Base-by-base conservation (phyloP, 2,888 invertebrate genomes). In the Pediacus dermestoides region DNA sequence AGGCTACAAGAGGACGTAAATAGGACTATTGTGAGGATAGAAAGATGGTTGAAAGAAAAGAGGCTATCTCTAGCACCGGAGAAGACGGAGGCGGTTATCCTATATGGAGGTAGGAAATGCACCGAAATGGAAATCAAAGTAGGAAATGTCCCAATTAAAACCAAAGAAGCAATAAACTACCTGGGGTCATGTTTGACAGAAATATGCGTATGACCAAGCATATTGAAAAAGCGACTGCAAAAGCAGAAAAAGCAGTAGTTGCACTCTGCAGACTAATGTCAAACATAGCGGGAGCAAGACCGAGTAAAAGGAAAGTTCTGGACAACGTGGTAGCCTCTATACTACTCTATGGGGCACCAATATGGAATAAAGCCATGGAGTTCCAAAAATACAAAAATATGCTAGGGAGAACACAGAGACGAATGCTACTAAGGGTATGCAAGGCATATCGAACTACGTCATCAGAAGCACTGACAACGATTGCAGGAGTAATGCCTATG, bases 11-110 rank as follows among this genome's bases (percentile, higher is more conserved):
- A 18, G 6, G n/a, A 18, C 6, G 21, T n/a, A 7, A 18, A 18
- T 18, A n/a, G n/a, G n/a, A 18, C 21, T n/a, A 18, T 18, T 7
- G 21, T 7, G n/a, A n/a, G 6, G n/a, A 18, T 18, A 7, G 6
- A 7, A n/a, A 7, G 21, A n/a, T 18, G 6, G 6, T n/a, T 18
- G 6, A 18, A 18, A 18, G n/a, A 18, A 7, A 18, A n/a, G n/a
- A 18, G 21, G 21, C 21, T 18, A 18, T 6, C 6, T 6, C n/a
- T 18, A 18, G 21, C 21, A 7, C 21, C 21, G 21, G 21, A 18
- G 21, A 44, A 44, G 21, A 38, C 37, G n/a, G 44, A 44, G 26
- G 25, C 34, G 13, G 33, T 44, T 15, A 10, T 44, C 1, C 28
- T 41, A 6, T n/a, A n/a, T n/a, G 36, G 25, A 14, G 33, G 34